Evolutionary conservation across 2,888 invertebrate genomes (phyloP).

Genomic region (Nesidiocoris tenuis): DNA sequence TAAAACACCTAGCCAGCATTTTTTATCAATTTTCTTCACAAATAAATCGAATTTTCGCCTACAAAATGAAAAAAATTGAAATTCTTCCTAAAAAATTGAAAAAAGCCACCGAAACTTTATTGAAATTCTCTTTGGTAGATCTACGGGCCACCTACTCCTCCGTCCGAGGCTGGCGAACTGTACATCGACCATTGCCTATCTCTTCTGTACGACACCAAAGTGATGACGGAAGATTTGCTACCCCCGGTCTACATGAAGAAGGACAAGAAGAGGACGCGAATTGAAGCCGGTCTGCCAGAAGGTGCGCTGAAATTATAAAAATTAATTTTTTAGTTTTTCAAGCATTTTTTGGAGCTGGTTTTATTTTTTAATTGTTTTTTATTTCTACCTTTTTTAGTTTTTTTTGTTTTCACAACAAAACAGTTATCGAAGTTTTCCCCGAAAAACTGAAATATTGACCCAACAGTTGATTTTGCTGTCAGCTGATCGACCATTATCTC

Average conservation of each 20-base stretch:
- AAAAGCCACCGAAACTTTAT: too few relatives aligned
- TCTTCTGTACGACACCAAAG: constrained; percentile 74
- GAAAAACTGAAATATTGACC: too few relatives aligned
- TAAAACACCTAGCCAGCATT: background rate
- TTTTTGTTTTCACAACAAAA: too few relatives aligned
- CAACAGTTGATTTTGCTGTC: too few relatives aligned
- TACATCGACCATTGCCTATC: constrained; percentile 83
- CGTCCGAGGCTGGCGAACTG: constrained; percentile 86
- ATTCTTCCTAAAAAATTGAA: too few relatives aligned
- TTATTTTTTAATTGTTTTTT: background rate
- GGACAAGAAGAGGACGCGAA: constrained; percentile 69
- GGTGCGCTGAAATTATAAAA: constrained; percentile 53
- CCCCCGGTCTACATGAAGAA: constrained; percentile 79
- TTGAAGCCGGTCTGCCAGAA: constrained; percentile 63
- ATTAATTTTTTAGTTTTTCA: background rate
- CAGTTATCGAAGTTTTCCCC: too few relatives aligned
- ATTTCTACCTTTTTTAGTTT: background rate
- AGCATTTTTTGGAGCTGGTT: background rate
- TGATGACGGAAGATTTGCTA: constrained; percentile 75
- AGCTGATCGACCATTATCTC: too few relatives aligned
- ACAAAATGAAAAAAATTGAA: too few relatives aligned
- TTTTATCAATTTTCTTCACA: too few relatives aligned
- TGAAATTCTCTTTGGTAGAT: constrained; percentile 69
- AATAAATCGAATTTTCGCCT: too few relatives aligned
- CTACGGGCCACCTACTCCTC: constrained; percentile 97